Evolutionary conservation across 2,797 vertebrate species (phyloP), one percentile per base, ranked within the genome.

Genomic region (Tiaroga cobitis): DNA sequence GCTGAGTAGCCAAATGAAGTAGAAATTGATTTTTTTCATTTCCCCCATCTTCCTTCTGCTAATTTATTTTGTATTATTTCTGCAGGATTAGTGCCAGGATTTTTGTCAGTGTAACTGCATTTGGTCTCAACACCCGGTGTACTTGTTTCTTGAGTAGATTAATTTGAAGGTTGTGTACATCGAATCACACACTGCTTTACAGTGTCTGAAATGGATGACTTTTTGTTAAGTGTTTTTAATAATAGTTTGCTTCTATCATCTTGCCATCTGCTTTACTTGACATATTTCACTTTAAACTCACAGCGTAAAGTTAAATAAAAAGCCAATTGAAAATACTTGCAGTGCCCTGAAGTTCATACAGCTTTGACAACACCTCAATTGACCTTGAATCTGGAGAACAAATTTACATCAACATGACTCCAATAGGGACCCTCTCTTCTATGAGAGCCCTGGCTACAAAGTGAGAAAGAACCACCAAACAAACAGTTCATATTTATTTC

Each of bases 51-150:
- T 89, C 73, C 76, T 83, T 91, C 72, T 89, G 86, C 8, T 78
- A 29, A 9, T 81, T 82, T 68, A 86, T 88, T 90, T 85, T 54
- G 49, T 83, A 70, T 87, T 82, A 84, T 84, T 87, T 74, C 79
- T 69, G 41, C 74, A 85, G 86, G 89, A 91, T 90, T 90, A 90
- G 89, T 86, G 88, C 83, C 90, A 89, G 82, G 89, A 89, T 92
- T 92, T 94, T 90, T 90, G 92, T 94, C 92, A 90, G 89, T 87
- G 90, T 91, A 92, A 89, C 89, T 89, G 81, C 88, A 92, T 91
- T 92, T 89, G 87, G 90, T 88, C 87, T 89, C 76, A 86, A 89
- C 92, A 94, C 94, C 93, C 94, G 93, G 88, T 93, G 89, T 88
- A 59, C 92, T 93, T 89, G 80, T 89, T 92, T 94, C 92, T 89